Evolutionary conservation across 2,113 vertebrate species (phyloP).

Genomic region (Embiotoca jacksoni): DNA sequence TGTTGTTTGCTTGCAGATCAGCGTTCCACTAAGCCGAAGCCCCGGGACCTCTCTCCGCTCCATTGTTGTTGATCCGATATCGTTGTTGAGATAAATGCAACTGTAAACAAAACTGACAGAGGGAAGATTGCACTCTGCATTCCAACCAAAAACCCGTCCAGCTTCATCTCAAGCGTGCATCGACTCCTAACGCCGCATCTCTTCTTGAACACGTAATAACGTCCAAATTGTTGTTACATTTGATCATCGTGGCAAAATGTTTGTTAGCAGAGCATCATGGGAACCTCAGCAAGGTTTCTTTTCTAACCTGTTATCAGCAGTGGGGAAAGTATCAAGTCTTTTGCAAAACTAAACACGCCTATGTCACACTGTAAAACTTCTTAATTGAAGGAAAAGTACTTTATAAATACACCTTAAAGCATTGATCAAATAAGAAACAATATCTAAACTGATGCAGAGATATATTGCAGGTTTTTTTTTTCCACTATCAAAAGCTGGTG

Average conservation of each 20-base stretch:
- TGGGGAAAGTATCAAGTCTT: too few relatives aligned
- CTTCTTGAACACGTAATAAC: neutral
- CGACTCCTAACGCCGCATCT: conserved; percentile 27
- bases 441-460: neutral
- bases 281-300: too few relatives aligned
- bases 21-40: conserved; percentile 22
- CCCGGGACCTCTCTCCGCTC: conserved; percentile 15
- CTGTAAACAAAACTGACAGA: conserved; percentile 63
- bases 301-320: too few relatives aligned
- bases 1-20: conserved; percentile 50
- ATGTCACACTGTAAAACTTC: too few relatives aligned
- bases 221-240: neutral
- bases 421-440: neutral
- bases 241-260: neutral
- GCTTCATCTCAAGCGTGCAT: conserved; percentile 35
- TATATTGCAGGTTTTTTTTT: too few relatives aligned
- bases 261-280: neutral
- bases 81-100: conserved; percentile 47
- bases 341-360: too few relatives aligned
- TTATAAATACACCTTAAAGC: too few relatives aligned
- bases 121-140: conserved; percentile 37
- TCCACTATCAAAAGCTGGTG: too few relatives aligned
- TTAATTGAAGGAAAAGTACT: too few relatives aligned
- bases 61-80: conserved; percentile 48
- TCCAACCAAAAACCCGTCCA: conserved; percentile 31